These are phyloP conservation scores for Drosophila picticornis DNA, from an alignment of 2,888 invertebrate genomes.

Conservation along the genomic window DNA sequence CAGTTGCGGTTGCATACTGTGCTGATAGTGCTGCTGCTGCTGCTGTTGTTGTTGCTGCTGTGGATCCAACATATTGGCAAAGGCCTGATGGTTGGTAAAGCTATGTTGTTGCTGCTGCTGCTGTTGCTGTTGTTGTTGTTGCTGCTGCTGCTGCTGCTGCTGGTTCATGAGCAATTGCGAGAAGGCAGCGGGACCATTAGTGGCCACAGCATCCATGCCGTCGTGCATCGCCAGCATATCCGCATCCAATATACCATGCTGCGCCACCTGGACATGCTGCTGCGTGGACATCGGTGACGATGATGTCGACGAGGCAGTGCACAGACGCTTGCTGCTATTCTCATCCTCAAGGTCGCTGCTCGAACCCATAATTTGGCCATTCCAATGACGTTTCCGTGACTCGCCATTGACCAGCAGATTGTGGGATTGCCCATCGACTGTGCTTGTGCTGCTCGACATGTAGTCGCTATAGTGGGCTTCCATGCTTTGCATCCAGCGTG, in stretches of 20 bases:
- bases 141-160: conserved; percentile 75
- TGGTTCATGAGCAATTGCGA: conserved; percentile 78
- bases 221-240: conserved; percentile 81
- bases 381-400: conserved; percentile 83
- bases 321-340: conserved; percentile 79
- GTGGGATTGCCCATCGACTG: conserved; percentile 58
- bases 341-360: conserved; percentile 78
- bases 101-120: conserved; percentile 68
- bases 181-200: conserved; percentile 70
- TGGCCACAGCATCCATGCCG: conserved; percentile 68
- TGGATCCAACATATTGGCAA: conserved; percentile 58
- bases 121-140: conserved; percentile 72
- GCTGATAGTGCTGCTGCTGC: conserved; percentile 55
- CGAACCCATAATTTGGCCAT: conserved; percentile 74
- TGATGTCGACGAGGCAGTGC: conserved; percentile 75
- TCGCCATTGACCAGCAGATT: conserved; percentile 65
- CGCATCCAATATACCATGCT: conserved; percentile 72
- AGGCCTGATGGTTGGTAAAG: conserved; percentile 72
- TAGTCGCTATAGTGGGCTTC: conserved; percentile 83
- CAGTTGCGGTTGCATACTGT: conserved; percentile 58
- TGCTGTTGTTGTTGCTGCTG: conserved; percentile 69
- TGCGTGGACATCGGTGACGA: conserved; percentile 78
- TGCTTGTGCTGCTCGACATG: conserved; percentile 66
- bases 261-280: conserved; percentile 67
- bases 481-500: conserved; percentile 84